Evolutionary conservation across 2,113 vertebrate genomes (phyloP).

Genomic region (Apaloderma vittatum): DNA sequence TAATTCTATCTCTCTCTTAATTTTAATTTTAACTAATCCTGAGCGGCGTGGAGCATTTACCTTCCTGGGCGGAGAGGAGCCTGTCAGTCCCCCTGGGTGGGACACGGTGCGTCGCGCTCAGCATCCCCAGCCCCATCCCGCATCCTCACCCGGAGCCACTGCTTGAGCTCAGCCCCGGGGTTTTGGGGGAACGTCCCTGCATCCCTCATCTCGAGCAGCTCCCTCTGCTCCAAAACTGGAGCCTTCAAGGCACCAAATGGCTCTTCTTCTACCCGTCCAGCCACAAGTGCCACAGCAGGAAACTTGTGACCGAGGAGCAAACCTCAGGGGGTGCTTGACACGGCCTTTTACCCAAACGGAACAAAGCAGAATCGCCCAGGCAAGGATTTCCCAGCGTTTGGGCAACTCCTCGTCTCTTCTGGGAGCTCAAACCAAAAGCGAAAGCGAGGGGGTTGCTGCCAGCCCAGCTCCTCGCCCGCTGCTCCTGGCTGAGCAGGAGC

Average conservation of each 20-base stretch:
- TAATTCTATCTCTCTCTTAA: neutral
- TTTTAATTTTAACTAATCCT: neutral
- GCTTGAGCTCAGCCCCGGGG: neutral
- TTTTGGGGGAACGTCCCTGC: neutral
- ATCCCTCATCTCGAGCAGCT: neutral
- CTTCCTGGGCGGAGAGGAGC: neutral
- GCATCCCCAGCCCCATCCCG: neutral
- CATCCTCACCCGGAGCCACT: neutral
- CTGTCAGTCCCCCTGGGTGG: rapidly evolving
- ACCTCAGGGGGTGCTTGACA: neutral
- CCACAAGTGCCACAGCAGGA: neutral
- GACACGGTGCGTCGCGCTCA: rapidly evolving
- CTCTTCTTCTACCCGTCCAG: neutral
- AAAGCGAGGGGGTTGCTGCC: neutral
- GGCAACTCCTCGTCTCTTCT: neutral
- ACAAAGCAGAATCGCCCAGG: neutral
- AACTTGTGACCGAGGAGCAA: neutral
- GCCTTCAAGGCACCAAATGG: neutral
- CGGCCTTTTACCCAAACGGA: rapidly evolving
- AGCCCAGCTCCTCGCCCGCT: rapidly evolving
- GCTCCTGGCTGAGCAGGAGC: neutral
- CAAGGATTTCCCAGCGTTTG: neutral
- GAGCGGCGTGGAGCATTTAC: neutral
- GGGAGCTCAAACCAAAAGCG: neutral
- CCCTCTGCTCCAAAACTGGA: neutral